These are phyloP conservation scores for Rhynchonycteris naso DNA, from an alignment of 2,797 vertebrate genomes.

Conservation along the genomic window DNA sequence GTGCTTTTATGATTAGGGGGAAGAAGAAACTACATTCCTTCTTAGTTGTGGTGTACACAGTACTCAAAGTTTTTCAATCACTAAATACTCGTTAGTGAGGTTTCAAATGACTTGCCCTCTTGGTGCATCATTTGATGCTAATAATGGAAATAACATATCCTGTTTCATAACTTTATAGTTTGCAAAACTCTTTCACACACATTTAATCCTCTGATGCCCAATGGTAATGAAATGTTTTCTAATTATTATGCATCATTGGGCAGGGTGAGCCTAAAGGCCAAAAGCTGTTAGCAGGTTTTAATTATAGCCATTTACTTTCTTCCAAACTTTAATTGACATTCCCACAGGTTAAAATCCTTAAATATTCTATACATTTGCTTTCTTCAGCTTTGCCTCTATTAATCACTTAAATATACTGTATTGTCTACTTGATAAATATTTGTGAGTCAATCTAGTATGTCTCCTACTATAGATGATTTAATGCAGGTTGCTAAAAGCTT, in stretches of 20 bases:
- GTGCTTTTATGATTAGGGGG: not conserved
- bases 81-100: constrained; percentile 27
- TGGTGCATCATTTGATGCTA: constrained; percentile 10
- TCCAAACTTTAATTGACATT: constrained; percentile 82
- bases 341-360: constrained; percentile 81
- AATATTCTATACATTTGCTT: constrained; percentile 46
- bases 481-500: not conserved
- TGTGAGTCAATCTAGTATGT: not conserved
- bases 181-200: constrained; percentile 61
- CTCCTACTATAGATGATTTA: constrained; percentile 18
- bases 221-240: constrained; percentile 85
- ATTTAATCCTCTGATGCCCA: constrained; percentile 71
- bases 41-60: not conserved
- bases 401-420: constrained; percentile 49
- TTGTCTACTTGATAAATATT: constrained; percentile 13
- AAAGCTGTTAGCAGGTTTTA: constrained; percentile 85
- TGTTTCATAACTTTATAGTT: constrained; percentile 60
- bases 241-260: constrained; percentile 83
- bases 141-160: constrained; percentile 41
- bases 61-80: constrained; percentile 31
- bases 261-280: constrained; percentile 80
- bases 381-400: constrained; percentile 32
- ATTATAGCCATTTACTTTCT: constrained; percentile 85
- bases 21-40: not conserved
- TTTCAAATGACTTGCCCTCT: constrained; percentile 36